Percentiles rank a stretch among this genome's conserved stretches.
Conservation (phyloP, 2,797 vertebrate species). For the Gouania willdenowi region DNA sequence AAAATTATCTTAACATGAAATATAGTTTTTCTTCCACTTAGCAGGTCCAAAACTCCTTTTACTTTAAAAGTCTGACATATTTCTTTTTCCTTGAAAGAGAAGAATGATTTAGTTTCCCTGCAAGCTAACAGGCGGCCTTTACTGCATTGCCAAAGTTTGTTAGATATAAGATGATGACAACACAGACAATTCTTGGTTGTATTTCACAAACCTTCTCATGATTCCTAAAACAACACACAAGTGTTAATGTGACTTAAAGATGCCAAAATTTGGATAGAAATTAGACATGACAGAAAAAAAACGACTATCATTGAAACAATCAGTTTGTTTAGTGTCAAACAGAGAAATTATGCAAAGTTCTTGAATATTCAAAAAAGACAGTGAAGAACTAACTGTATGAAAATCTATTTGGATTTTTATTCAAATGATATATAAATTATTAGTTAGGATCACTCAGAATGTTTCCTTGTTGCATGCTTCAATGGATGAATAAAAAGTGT, state of each 20-base stretch:
- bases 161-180: background rate
- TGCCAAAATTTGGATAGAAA: background rate
- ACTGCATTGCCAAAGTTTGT: constrained; percentile 4
- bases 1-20: too few relatives aligned
- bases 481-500: too few relatives aligned
- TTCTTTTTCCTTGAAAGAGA: constrained; percentile 8
- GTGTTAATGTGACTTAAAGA: background rate
- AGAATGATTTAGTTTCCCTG: constrained; percentile 4
- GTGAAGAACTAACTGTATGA: too few relatives aligned
- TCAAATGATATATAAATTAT: too few relatives aligned
- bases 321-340: too few relatives aligned
- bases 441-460: too few relatives aligned
- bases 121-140: constrained; percentile 6
- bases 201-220: background rate
- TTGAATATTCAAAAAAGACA: too few relatives aligned
- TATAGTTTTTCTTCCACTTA: constrained; percentile 7
- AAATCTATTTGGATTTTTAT: too few relatives aligned
- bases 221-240: background rate
- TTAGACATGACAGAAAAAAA: background rate
- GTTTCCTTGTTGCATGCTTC: too few relatives aligned
- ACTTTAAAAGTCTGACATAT: constrained; percentile 8
- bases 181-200: background rate
- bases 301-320: too few relatives aligned
- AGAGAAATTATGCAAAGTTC: too few relatives aligned
- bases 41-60: constrained; percentile 3